Conservation (phyloP, 2,113 vertebrate species). For the Phalacrocorax carbo region DNA sequence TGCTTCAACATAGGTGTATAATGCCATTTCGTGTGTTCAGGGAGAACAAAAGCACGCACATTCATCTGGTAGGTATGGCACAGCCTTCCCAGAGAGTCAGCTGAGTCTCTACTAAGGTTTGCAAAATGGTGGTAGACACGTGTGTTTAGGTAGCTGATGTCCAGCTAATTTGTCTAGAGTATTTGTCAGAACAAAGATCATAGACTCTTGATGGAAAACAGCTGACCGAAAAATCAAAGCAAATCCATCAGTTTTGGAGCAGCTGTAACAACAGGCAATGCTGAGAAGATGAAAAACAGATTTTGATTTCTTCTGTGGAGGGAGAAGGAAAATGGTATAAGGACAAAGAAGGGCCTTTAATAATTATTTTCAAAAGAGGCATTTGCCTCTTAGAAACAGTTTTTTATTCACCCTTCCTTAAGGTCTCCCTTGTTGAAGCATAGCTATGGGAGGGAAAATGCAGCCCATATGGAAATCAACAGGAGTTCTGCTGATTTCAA, state of each 20-base stretch:
- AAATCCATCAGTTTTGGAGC: not conserved
- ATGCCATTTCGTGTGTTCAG: not conserved
- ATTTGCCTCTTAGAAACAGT: not conserved
- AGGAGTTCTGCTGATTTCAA: not conserved
- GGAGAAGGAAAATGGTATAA: not conserved
- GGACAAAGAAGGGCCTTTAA: not conserved
- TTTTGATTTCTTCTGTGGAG: not conserved
- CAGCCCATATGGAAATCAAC: not conserved
- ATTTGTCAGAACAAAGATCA: not conserved
- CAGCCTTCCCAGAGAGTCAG: not conserved
- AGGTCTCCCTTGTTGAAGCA: not conserved
- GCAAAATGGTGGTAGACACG: fast-evolving
- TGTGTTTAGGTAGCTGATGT: not conserved
- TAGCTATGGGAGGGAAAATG: not conserved
- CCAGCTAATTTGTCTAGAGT: not conserved
- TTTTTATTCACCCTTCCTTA: not conserved
- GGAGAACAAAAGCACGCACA: fast-evolving
- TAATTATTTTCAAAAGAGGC: not conserved
- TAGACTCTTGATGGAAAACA: not conserved
- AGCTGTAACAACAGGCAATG: not conserved
- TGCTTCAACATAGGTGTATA: not conserved
- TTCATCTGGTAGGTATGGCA: not conserved
- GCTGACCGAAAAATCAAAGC: not conserved
- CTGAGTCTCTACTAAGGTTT: not conserved
- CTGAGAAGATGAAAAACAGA: not conserved